phyloP scores from a whole-genome alignment of 2,888 invertebrate species.

The Chymomyza caudatula region DNA sequence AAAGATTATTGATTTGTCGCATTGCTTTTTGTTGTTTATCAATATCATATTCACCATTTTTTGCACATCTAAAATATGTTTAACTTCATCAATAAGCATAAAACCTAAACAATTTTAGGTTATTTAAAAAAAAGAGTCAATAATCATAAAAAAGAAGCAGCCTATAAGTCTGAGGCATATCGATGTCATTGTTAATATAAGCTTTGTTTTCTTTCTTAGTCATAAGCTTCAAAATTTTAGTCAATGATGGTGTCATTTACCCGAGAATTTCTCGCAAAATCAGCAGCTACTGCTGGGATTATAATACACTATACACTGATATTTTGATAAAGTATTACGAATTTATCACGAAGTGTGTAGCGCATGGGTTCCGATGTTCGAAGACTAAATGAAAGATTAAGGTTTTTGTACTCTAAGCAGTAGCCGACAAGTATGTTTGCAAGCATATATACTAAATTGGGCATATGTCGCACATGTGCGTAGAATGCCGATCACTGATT shows the following conservation, averaged over 20 bases:
- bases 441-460: too few species aligned
- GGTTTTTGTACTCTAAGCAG: too few species aligned
- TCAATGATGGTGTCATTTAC: constrained; percentile 28
- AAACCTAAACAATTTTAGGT: background rate
- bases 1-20: background rate
- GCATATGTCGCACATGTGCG: too few species aligned
- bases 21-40: background rate
- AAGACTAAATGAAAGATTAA: background rate
- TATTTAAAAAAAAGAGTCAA: background rate
- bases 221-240: constrained; percentile 12
- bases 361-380: background rate
- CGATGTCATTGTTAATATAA: background rate
- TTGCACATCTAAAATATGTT: background rate
- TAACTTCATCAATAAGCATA: background rate
- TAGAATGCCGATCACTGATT: too few species aligned
- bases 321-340: background rate
- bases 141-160: background rate
- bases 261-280: background rate
- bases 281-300: background rate
- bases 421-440: too few species aligned
- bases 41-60: constrained; percentile 8
- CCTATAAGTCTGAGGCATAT: constrained; percentile 2
- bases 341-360: background rate
- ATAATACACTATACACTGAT: background rate
- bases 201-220: background rate